phyloP scores from a whole-genome alignment of 2,888 invertebrate species.

The Aspidiotus destructor region DNA sequence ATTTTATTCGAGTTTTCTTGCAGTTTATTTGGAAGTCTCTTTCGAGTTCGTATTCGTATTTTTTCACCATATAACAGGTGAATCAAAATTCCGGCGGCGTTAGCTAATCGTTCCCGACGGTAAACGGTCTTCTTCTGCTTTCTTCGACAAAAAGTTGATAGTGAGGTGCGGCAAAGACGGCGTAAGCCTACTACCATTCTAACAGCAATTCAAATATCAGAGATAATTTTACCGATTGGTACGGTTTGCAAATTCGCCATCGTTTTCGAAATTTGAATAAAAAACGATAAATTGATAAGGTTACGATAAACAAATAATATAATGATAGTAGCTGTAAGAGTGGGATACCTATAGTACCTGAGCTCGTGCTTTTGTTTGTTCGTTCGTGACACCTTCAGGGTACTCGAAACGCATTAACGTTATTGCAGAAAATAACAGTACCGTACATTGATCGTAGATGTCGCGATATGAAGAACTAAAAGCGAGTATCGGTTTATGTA shows the following conservation, averaged over 20 bases:
- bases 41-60: slow-evolving; percentile 23
- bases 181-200: neutral
- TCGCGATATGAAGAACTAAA: too few relatives aligned
- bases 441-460: too few relatives aligned
- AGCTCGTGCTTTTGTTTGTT: too few relatives aligned
- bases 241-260: neutral
- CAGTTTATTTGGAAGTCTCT: slow-evolving; percentile 21
- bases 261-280: too few relatives aligned
- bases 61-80: slow-evolving; percentile 6
- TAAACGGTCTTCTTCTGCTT: neutral
- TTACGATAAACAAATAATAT: too few relatives aligned
- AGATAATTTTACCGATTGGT: neutral
- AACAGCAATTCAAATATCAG: neutral
- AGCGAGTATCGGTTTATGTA: too few relatives aligned
- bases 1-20: slow-evolving; percentile 30
- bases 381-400: too few relatives aligned
- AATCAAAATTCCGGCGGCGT: slow-evolving; percentile 25
- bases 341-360: too few relatives aligned
- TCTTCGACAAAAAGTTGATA: neutral
- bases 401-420: too few relatives aligned
- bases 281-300: too few relatives aligned
- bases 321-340: too few relatives aligned
- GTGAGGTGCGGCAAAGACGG: neutral
- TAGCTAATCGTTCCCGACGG: slow-evolving; percentile 27
- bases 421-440: too few relatives aligned